Percentiles rank a stretch among this genome's conserved stretches.
These are phyloP conservation scores for Labeo catla DNA, from an alignment of 2,113 vertebrate genomes.

Conservation along the genomic window DNA sequence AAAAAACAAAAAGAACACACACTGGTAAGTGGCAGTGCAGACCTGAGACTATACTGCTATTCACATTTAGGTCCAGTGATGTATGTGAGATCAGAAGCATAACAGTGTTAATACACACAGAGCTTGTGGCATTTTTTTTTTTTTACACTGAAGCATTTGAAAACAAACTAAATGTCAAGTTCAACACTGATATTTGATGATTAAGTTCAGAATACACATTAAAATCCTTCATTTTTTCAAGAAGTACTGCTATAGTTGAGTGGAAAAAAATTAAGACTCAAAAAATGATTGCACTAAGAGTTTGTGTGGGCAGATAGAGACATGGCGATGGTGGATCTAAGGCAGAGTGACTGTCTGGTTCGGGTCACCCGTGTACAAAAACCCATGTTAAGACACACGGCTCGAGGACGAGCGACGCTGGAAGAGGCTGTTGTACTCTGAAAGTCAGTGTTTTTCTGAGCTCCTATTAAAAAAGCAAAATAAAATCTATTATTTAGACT, in stretches of 20 bases:
- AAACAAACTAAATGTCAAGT: not conserved
- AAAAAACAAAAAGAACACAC: conserved; percentile 3
- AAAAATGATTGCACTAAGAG: not conserved
- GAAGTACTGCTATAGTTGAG: not conserved
- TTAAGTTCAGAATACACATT: not conserved
- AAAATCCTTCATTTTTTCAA: conserved; percentile 23
- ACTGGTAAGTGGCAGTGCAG: conserved; percentile 6
- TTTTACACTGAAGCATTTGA: conserved; percentile 7
- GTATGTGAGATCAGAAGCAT: not conserved
- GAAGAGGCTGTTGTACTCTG: not conserved
- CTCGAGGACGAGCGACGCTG: not conserved
- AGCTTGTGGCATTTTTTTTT: not conserved
- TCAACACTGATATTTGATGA: not conserved
- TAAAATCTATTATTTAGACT: not conserved
- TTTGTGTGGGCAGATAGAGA: not conserved
- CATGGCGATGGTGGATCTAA: not conserved
- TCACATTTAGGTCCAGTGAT: conserved; percentile 21
- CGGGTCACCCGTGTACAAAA: not conserved
- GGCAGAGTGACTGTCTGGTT: not conserved
- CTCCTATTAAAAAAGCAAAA: not conserved
- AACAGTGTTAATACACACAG: not conserved
- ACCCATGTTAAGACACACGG: not conserved
- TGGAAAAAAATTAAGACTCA: not conserved
- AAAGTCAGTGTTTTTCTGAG: not conserved
- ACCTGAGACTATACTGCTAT: conserved; percentile 2